Evolutionary conservation across 2,888 invertebrate genomes (phyloP), one percentile per base, ranked within the genome.

Genomic region (Eupithecia subumbrata): DNA sequence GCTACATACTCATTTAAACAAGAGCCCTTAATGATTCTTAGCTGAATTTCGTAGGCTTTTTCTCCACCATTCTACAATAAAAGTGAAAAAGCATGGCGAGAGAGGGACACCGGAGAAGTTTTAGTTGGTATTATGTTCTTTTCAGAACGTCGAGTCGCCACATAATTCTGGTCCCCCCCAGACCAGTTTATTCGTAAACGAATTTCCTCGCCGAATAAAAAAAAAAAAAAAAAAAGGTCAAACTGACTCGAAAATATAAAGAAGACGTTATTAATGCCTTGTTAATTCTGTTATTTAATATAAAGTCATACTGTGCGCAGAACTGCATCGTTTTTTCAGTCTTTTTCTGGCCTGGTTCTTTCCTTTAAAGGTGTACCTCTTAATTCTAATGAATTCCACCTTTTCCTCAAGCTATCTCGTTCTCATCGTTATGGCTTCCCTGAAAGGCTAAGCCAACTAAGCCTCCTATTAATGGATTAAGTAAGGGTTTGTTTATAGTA

Each of bases 331-430:
- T 8, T 68, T 25, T 68, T 43, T 45, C 22, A 45, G 16, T 45
- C 22, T 12, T 45, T 25, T 25, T 12, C 8, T 1, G 1, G 16
- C 5, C 14, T 16, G 22, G 68, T 43, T 66, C 7, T 14, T 45
- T 68, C 68, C 68, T 68, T 37, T 67, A 22, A 14, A 40, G 5
- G 67, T 14, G 60, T 40, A 43, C 45, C 16, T 22, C 30, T 22
- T 73, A 80, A 78, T 82, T 72, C 77, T 45, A 80, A 76, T 76
- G 77, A 52, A 67, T 56, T 66, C 67, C 30, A 71, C 68, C 40
- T 63, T 85, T 88, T 90, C 89, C 90, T 90, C 88, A 85, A 78
- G 76, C 84, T 77, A 78, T 89, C 87, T 82, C 84, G 81, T 83
- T 89, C 87, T 75, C 34, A 76, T 71, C 80, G 83, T 82, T 83